phyloP scores from a whole-genome alignment of 1,140 invertebrate genomes.

The Melitaea cinxia region DNA sequence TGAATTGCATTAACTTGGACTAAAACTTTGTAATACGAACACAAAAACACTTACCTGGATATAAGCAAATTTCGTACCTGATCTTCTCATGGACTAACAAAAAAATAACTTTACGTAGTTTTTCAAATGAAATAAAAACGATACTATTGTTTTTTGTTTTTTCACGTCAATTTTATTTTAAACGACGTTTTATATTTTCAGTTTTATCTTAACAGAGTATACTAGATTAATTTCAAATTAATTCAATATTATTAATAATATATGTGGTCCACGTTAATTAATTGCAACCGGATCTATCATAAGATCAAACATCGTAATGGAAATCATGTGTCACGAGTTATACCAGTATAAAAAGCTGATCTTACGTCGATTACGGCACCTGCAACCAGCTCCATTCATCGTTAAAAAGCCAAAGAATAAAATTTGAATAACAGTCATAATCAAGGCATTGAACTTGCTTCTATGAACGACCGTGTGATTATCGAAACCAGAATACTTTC shows the following conservation, averaged over 20 bases:
- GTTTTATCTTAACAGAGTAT: constrained; percentile 5
- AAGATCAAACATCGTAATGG: constrained; percentile 33
- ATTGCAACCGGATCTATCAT: constrained; percentile 53
- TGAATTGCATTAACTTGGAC: neutral
- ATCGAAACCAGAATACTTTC: constrained; percentile 75
- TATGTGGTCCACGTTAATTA: constrained; percentile 39
- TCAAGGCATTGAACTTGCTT: constrained; percentile 77
- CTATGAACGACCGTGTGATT: constrained; percentile 61
- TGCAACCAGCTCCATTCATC: constrained; percentile 54
- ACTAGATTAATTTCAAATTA: constrained; percentile 8
- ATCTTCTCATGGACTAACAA: neutral
- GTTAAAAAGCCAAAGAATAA: constrained; percentile 64
- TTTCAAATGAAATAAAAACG: neutral
- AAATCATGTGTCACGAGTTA: constrained; percentile 44
- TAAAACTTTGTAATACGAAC: neutral
- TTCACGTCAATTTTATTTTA: neutral
- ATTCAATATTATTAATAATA: constrained; percentile 18
- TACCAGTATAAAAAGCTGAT: constrained; percentile 35
- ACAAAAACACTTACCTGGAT: neutral
- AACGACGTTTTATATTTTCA: neutral
- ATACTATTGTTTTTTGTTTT: neutral
- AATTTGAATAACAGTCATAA: constrained; percentile 75
- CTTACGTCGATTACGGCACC: constrained; percentile 54
- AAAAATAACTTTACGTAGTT: neutral
- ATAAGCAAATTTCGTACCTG: neutral